Evolutionary conservation across 2,888 invertebrate genomes (phyloP), one percentile per base, ranked within the genome.

Genomic region (Halocaridina rubra): DNA sequence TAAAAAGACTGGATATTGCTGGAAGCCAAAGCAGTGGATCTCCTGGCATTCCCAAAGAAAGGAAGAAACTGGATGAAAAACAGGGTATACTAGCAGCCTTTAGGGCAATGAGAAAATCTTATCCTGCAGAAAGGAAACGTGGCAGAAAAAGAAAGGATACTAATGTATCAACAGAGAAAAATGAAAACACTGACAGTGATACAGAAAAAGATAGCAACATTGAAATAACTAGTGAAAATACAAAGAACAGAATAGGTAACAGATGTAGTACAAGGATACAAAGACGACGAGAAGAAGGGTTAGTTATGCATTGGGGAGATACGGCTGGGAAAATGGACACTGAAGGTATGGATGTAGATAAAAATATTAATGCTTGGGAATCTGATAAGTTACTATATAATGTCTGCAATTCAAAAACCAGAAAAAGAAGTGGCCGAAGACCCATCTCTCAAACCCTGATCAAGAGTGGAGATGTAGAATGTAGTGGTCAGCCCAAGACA

Each of bases 261-360:
- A 76, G 81, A 24, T n/a, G 24, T 10, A 81, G 81, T 57, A 57
- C 76, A 33, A 69, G 81, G 57, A 81, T 81, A 33, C 76, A 81
- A 27, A 76, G 81, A 32, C 67, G 81, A 46, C 59, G 76, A 76
- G 81, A 81, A 69, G 81, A 81, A 32, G 81, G 81, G n/a, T 69
- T 81, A n/a, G 81, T 81, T 13, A 69, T 81, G 13, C 29, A 32
- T n/a, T 81, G 81, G 81, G 81, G 81, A 24, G 77, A 81, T 69
- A 27, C 75, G n/a, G n/a, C 53, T 16, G 64, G 30, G 27, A 59
- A 81, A 24, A n/a, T n/a, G n/a, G n/a, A n/a, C n/a, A n/a, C n/a
- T n/a, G n/a, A n/a, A n/a, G n/a, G n/a, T n/a, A n/a, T n/a, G n/a
- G n/a, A n/a, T n/a, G n/a, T n/a, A n/a, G n/a, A n/a, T n/a, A 29